Evolutionary conservation across 2,113 vertebrate species (phyloP), one percentile per base, ranked within the genome.

Genomic region (Acinonyx jubatus): DNA sequence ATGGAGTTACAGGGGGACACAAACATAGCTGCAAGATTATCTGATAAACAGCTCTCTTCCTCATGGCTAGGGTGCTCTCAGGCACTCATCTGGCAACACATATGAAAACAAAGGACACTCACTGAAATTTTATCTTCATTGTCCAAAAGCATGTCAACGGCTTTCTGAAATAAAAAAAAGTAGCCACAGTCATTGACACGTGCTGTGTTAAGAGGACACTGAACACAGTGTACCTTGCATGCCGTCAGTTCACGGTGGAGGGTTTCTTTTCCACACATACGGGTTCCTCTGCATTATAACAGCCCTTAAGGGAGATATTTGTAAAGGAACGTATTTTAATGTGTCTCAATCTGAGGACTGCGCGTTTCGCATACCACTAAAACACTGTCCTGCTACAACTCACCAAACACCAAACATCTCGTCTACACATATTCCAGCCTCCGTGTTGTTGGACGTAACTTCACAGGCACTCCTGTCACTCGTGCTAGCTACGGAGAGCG

Each of bases 121-220:
- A 99, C 99, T 0, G 99, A 99, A 99, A 99, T 99, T 98, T 99
- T 99, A 98, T 99, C 99, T 99, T 99, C 99, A 7, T 99, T 99
- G 98, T 99, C 99, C 98, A 99, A 99, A 98, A 99, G 99, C 99
- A 99, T 99, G 98, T 99, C 99, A n/a, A 99, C 99, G 5, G 99
- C 99, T 99, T 99, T 99, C 99, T 99, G 97, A 81, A 97, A 98
- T 48, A 96, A 7, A 98, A 88, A 91, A 63, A 98, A 95, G 96
- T 0, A 84, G 92, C 36, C 94, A 88, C 0, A 41, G 29, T 74
- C 66, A 86, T 10, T 97, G 50, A 89, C 61, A 88, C 95, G 13
- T 63, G 76, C 19, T 55, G 91, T 10, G 21, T 36, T 36, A 52
- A 85, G 90, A 50, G 74, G 4, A 52, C 1, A 61, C 2, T 36